Base-by-base conservation (phyloP, 2,888 invertebrate genomes). In the Ectropis crepuscularia region DNA sequence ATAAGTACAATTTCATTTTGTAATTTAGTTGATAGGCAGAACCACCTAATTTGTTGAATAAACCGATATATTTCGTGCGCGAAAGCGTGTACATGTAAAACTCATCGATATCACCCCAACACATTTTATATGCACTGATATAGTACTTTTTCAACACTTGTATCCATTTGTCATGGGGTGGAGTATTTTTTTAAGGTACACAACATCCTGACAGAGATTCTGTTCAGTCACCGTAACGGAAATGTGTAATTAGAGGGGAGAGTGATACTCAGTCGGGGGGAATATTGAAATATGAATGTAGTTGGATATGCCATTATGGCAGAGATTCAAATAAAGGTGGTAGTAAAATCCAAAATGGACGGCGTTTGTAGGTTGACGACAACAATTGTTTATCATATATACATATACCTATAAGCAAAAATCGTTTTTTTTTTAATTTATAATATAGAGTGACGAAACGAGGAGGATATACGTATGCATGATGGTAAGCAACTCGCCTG, bases 101-200 rank as follows among this genome's bases (percentile, higher is more conserved):
- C n/a, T 7, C 16, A 41, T 50, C 12, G 1, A 43, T 48, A 36
- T 43, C 47, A 47, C 46, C 48, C 50, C 11, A 47, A 57, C 57
- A 48, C 53, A 53, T 53, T 51, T 54, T 51, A n/a, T 54, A 53
- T 48, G 46, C 45, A 51, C 28, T 46, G 16, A 16, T 12, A 16
- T 48, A 38, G 57, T 63, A 50, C 65, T 68, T 68, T 61, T 65
- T 63, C 65, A 65, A 54, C 60, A 65, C 53, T 65, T 57, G 47
- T 65, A 16, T 43, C 47, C 48, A 65, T 68, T 68, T 65, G 65
- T 65, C 63, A 65, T 38, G 55, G 46, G 58, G 61, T 36, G 46
- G 60, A 38, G 45, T 63, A 68, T 68, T 65, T 65, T 41, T 65
- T 68, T 62, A 63, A 65, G 63, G 63, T 63, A 58, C 60, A 53